Evolutionary conservation across 2,888 invertebrate genomes (phyloP), one percentile per base, ranked within the genome.

Genomic region (Thera britannica): DNA sequence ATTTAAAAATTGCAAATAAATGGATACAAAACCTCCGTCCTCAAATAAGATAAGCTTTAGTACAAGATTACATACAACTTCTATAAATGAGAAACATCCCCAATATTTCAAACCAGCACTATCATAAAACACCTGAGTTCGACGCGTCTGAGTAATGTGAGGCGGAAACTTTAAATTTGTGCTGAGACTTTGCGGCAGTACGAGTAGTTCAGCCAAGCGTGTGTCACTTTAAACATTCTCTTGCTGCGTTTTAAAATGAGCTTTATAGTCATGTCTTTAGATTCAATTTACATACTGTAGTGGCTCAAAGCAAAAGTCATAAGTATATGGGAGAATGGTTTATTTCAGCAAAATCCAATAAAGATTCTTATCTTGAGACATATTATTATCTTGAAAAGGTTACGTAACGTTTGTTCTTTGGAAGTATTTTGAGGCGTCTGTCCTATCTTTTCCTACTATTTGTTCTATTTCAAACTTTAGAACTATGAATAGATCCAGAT

Each of bases 121-220:
- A 68, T 60, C 41, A 67, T 73, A 67, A 71, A 71, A 61, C 38
- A 67, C 64, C 64, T 58, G 49, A 65, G 65, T 67, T 67, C 67
- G 71, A 69, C 63, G 54, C 64, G 57, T 64, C 62, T 65, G 65
- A 71, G 72, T 64, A 66, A 71, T 65, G 59, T 65, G 71, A 67
- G 69, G 60, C 55, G 70, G 4, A 71, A 80, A 78, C 72, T 78
- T 81, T 73, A 73, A 76, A 77, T 79, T 80, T 76, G 75, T 77
- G 75, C 70, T 67, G 62, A 63, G 68, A 78, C 76, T 48, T 12
- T 74, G 73, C 75, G 74, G 71, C 75, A 71, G 12, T 6, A 1
- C 41, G 5, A 38, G 38, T 57, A 44, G 51, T 12, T 57, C 36
- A 46, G 23, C 48, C 46, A 52, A 48, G 49, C 46, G 23, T 35